phyloP scores from a whole-genome alignment of 2,888 invertebrate species.

The Gastracanthus pulcherrimus region DNA sequence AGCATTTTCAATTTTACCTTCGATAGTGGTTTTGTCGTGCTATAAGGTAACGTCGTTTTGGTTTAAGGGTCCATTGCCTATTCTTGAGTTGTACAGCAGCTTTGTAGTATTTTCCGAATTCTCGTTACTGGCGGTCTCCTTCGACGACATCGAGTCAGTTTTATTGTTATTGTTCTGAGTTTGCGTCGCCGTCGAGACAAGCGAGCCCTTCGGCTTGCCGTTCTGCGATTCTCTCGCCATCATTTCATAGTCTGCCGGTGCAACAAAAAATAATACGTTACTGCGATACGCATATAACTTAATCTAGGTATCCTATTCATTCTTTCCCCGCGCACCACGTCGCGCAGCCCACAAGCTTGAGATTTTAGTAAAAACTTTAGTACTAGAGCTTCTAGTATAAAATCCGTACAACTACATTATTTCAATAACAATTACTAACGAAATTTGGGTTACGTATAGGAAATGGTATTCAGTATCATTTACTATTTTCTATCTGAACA shows the following conservation, averaged over 20 bases:
- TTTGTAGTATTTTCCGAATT: conserved; percentile 45
- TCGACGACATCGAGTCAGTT: conserved; percentile 61
- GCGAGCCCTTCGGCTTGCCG: conserved; percentile 61
- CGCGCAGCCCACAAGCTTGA: too few relatives aligned
- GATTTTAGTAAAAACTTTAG: too few relatives aligned
- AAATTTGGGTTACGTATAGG: too few relatives aligned
- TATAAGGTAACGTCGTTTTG: conserved; percentile 71
- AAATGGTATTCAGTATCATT: too few relatives aligned
- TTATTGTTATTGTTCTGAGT: conserved; percentile 68
- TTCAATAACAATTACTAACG: too few relatives aligned
- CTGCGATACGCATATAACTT: too few relatives aligned
- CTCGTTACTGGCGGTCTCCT: conserved; percentile 60
- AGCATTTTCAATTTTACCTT: conserved; percentile 10
- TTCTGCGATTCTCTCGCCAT: conserved; percentile 70
- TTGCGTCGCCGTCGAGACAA: conserved; percentile 70
- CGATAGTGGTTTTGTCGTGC: conserved; percentile 58
- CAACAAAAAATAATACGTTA: neutral
- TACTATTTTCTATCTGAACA: too few relatives aligned
- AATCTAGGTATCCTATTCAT: too few relatives aligned
- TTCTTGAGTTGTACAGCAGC: conserved; percentile 65
- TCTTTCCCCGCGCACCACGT: too few relatives aligned
- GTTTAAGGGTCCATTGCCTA: conserved; percentile 71
- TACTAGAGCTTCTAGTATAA: too few relatives aligned
- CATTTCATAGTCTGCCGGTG: conserved; percentile 69
- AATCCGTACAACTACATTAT: too few relatives aligned